Percentiles rank a stretch among this genome's conserved stretches.
phyloP scores from a whole-genome alignment of 2,888 invertebrate genomes.

The Lumbricus terrestris region DNA sequence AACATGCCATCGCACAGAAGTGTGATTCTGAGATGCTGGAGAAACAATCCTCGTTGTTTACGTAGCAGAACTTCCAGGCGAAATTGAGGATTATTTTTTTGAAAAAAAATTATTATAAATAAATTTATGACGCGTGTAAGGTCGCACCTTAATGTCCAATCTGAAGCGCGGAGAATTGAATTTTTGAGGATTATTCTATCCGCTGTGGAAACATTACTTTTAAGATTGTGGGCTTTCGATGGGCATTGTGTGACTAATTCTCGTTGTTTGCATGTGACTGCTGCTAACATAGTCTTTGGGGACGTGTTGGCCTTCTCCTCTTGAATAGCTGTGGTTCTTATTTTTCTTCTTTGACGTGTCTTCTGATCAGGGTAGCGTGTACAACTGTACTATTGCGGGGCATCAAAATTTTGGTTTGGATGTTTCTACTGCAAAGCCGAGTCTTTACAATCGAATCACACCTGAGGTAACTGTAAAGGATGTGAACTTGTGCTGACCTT shows the following conservation, averaged over 20 bases:
- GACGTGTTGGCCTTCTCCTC: neutral
- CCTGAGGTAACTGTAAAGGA: constrained; percentile 23
- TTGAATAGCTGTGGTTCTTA: neutral
- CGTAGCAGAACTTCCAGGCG: too few relatives aligned
- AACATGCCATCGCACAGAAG: too few relatives aligned
- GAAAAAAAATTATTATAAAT: too few relatives aligned
- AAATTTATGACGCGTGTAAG: too few relatives aligned
- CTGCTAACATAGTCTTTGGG: neutral
- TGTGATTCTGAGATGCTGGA: too few relatives aligned
- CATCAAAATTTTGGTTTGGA: constrained; percentile 23
- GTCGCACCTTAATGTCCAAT: too few relatives aligned
- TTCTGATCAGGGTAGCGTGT: constrained; percentile 67
- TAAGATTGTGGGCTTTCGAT: neutral
- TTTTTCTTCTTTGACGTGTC: neutral
- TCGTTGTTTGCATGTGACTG: neutral
- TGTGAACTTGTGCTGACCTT: neutral
- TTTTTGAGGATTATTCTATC: neutral
- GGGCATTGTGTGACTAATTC: neutral
- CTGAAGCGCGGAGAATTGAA: too few relatives aligned
- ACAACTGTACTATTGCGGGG: constrained; percentile 64
- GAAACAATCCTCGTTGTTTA: too few relatives aligned
- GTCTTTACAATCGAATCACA: neutral
- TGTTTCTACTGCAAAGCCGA: neutral
- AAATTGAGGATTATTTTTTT: too few relatives aligned
- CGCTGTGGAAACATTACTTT: neutral